These are phyloP conservation scores for Trichogramma dendrolimi DNA, from an alignment of 2,888 invertebrate genomes.

Conservation along the genomic window DNA sequence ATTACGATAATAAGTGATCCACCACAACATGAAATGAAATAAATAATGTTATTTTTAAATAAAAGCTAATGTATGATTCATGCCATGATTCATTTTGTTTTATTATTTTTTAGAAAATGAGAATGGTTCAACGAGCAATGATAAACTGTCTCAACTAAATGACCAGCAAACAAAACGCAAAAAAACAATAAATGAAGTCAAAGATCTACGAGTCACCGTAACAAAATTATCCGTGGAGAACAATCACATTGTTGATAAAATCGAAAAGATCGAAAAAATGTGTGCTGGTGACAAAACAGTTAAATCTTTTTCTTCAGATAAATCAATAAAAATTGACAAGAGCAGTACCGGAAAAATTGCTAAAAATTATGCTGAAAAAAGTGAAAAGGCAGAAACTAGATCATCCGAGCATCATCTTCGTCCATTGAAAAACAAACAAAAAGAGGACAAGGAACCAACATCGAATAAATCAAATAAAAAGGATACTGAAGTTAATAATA, in stretches of 20 bases:
- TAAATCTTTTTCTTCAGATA: conserved; percentile 48
- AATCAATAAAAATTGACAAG: conserved; percentile 24
- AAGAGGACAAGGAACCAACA: conserved; percentile 20
- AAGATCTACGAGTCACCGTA: conserved; percentile 48
- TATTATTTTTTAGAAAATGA: conserved; percentile 25
- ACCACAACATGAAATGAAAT: too few species aligned
- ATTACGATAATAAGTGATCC: too few species aligned
- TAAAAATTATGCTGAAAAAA: conserved; percentile 13
- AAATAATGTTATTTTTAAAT: background rate
- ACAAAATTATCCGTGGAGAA: conserved; percentile 43
- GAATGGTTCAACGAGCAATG: conserved; percentile 28
- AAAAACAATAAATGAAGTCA: conserved; percentile 44
- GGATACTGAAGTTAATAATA: conserved; percentile 25
- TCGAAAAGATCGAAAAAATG: conserved; percentile 50
- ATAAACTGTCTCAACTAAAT: conserved; percentile 39
- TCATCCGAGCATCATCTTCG: conserved; percentile 15
- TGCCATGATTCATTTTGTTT: background rate
- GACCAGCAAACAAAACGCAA: conserved; percentile 46
- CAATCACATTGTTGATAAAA: conserved; percentile 47
- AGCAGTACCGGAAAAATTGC: conserved; percentile 28
- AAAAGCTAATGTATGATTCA: background rate
- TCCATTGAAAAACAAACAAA: conserved; percentile 18
- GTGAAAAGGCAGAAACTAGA: conserved; percentile 26
- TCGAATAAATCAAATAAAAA: conserved; percentile 26
- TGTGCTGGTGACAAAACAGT: conserved; percentile 34